Evolutionary conservation across 2,113 vertebrate species (phyloP), one percentile per base, ranked within the genome.

Genomic region (Pyxicephalus adspersus): DNA sequence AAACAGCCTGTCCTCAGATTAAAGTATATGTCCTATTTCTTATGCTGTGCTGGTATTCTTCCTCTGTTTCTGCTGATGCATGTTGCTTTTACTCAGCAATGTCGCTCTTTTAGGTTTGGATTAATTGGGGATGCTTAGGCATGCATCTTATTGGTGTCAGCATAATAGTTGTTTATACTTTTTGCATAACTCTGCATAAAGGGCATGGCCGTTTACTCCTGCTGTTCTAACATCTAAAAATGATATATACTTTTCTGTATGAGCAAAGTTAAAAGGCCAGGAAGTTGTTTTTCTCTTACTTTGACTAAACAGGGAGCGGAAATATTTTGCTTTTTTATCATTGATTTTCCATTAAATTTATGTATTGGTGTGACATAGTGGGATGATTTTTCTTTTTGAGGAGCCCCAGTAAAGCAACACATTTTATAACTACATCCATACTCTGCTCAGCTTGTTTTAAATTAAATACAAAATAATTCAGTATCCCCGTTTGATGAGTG

Each of bases 41-140:
- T 58, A 18, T 74, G 71, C 29, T 16, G 28, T 34, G 17, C 31
- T 45, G 13, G 55, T 29, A 34, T 7, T 31, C 23, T 74, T 16
- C 15, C 29, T 74, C 29, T 61, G 58, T 31, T 58, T 74, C n/a
- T 64, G 73, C 58, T 76, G 58, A 63, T 63, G 34, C 38, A 51
- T 76, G 23, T 76, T 50, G 22, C 58, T 76, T 26, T 76, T 76
- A 50, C 16, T 76, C 57, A 63, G 73, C 58, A 28, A 51, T 50
- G 58, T 76, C 13, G 22, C 54, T 34, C 50, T 60, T 58, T 28
- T 38, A 74, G 20, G 58, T 11, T 31, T 73, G 54, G 70, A 57
- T 73, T 57, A 57, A 73, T 57, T 54, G 50, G 26, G 66, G 28
- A 52, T 70, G 67, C 67, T 70, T 23, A 34, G 54, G 54, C 19